Base-by-base conservation (phyloP, 2,797 vertebrate genomes). In the Rhyacichthys aspro region DNA sequence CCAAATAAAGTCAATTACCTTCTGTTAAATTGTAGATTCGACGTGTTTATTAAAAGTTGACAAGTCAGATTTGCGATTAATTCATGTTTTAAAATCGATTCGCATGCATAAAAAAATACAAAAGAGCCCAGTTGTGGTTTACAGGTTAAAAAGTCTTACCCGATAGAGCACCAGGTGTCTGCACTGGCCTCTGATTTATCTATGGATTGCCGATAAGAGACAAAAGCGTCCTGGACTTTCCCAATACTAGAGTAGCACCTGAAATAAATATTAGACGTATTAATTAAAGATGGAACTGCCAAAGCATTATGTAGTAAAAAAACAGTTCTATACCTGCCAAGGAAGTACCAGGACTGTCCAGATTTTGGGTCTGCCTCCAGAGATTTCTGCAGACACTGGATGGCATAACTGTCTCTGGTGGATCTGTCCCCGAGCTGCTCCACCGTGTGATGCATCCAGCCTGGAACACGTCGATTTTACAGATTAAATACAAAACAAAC, bases 401-500 rank as follows among this genome's bases (percentile, higher is more conserved):
- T 99, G 94, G 98, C 97, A 93, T 96, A 98, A 85, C 94, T 97
- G 94, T 96, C 96, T 92, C 98, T 96, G 89, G 91, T 94, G 83
- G 94, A 89, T 92, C 96, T 97, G 88, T 99, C 98, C 89, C 96
- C 98, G 74, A 99, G 90, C 86, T 98, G 97, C 87, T 99, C 98
- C 83, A 98, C 95, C 37, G 96, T 99, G 90, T 99, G 97, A 95
- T 99, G 97, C 98, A 99, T 99, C 98, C 98, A 99, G 92, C 98
- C 98, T 99, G 86, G 16, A 8, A 54, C 11, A 33, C 0, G 7
- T 5, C 12, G 6, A 28, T 9, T 45, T 19, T 11, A 5, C 23
- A 28, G 23, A 28, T 28, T 28, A 28, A 28, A 28, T 6, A 28
- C 23, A 28, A 28, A 28, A 28, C 19, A 23, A 23, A 23, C 23